Evolutionary conservation across 2,888 invertebrate species (phyloP).

Genomic region (Folsomia manolachei): DNA sequence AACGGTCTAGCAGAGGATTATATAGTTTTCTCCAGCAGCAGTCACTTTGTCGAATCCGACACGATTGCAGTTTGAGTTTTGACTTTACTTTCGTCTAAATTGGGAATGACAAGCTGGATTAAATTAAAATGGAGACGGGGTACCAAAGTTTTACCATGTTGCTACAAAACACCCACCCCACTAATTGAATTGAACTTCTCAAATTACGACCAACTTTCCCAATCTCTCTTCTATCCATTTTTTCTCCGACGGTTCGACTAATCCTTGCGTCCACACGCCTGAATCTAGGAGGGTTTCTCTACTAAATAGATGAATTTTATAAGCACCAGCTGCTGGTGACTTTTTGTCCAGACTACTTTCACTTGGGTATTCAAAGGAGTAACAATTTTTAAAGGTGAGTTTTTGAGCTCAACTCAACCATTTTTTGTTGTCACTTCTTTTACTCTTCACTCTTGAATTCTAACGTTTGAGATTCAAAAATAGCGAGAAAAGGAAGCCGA

Average conservation of each 20-base stretch:
- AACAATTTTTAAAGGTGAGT: not conserved
- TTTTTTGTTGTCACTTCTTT: not conserved
- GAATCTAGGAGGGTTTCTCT: too few relatives aligned
- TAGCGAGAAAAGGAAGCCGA: not conserved
- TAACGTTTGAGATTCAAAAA: too few relatives aligned
- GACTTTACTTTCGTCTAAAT: not conserved
- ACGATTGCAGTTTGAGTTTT: not conserved
- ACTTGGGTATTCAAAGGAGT: too few relatives aligned
- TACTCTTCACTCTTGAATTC: not conserved
- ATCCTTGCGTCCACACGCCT: too few relatives aligned
- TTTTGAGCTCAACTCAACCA: not conserved
- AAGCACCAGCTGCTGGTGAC: not conserved
- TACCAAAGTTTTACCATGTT: not conserved
- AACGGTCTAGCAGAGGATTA: too few relatives aligned
- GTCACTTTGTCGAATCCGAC: too few relatives aligned
- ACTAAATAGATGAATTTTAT: too few relatives aligned
- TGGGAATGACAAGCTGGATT: not conserved
- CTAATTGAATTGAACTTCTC: slow-evolving; percentile 16
- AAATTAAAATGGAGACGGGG: slow-evolving; percentile 6
- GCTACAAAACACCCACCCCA: not conserved
- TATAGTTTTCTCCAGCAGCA: too few relatives aligned
- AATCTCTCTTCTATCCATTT: not conserved
- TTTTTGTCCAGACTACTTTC: too few relatives aligned
- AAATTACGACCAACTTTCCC: not conserved
- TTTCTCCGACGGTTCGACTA: not conserved